These are phyloP conservation scores for Conops quadrifasciatus DNA, from an alignment of 2,888 invertebrate genomes.

Conservation along the genomic window DNA sequence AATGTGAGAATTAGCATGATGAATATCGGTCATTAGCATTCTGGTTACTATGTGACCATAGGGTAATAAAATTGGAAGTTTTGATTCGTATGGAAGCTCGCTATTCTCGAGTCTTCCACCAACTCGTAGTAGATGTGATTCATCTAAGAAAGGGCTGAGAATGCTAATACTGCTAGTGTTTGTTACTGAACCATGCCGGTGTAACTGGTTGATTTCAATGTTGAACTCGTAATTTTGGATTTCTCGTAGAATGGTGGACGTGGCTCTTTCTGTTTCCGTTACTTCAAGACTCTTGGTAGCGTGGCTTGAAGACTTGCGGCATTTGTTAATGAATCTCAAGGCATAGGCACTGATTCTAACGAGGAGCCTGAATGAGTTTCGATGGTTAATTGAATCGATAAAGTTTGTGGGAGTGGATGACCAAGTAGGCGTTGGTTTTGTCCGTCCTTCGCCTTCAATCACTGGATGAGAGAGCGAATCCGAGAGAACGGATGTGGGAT, in stretches of 20 bases:
- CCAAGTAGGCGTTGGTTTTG: too few relatives aligned
- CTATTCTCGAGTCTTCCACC: constrained; percentile 9
- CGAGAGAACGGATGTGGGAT: too few relatives aligned
- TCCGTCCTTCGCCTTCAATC: too few relatives aligned
- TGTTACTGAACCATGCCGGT: background rate
- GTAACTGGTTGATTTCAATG: constrained; percentile 5
- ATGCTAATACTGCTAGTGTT: background rate
- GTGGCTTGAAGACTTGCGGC: background rate
- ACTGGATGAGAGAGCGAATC: too few relatives aligned
- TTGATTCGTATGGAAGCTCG: background rate
- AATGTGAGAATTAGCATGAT: background rate
- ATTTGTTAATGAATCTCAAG: constrained; percentile 1
- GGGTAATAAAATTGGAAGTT: background rate
- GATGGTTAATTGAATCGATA: background rate
- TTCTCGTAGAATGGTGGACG: background rate
- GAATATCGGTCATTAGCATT: background rate
- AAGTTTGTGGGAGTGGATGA: background rate
- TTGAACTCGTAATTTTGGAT: background rate
- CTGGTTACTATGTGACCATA: background rate
- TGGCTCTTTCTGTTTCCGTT: background rate
- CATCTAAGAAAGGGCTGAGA: background rate
- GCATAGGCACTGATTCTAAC: background rate
- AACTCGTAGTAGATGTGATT: background rate
- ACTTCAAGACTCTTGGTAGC: background rate
- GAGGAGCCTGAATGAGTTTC: background rate